A percentile compares a stretch with the other conserved stretches of the same genome.
phyloP scores from a whole-genome alignment of 1,140 invertebrate genomes.

The Aphidius gifuensis region DNA sequence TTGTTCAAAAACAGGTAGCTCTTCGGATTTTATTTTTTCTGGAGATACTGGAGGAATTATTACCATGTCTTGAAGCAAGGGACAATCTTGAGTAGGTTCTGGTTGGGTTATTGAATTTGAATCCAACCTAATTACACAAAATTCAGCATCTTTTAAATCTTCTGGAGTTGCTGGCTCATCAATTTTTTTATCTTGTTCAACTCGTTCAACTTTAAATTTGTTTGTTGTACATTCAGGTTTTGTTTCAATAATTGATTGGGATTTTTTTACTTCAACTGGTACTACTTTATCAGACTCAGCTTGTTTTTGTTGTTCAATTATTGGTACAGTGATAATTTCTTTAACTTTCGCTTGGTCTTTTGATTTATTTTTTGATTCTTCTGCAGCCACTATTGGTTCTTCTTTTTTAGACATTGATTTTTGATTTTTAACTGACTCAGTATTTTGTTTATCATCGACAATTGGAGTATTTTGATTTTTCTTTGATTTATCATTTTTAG shows the following conservation, averaged over 20 bases:
- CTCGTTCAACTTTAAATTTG: neutral
- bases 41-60: conserved; percentile 9
- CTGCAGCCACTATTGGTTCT: conserved; percentile 13
- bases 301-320: conserved; percentile 3
- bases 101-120: neutral
- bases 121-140: conserved; percentile 7
- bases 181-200: neutral
- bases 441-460: conserved; percentile 15
- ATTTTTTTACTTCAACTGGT: conserved; percentile 11
- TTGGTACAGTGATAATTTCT: neutral
- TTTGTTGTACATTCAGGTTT: conserved; percentile 2
- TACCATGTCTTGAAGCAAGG: conserved; percentile 3
- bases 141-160: conserved; percentile 7
- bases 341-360: neutral
- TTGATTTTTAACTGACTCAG: no score
- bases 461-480: conserved; percentile 11
- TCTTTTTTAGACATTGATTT: conserved; percentile 21
- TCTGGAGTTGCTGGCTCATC: conserved; percentile 5
- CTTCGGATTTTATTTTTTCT: neutral
- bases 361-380: conserved; percentile 1
- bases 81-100: conserved; percentile 6
- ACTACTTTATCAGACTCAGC: neutral
- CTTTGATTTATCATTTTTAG: conserved; percentile 32
- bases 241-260: neutral
- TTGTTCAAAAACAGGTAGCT: neutral